Base-by-base conservation (phyloP, 2,113 vertebrate species). In the Cyprinodon tularosa region DNA sequence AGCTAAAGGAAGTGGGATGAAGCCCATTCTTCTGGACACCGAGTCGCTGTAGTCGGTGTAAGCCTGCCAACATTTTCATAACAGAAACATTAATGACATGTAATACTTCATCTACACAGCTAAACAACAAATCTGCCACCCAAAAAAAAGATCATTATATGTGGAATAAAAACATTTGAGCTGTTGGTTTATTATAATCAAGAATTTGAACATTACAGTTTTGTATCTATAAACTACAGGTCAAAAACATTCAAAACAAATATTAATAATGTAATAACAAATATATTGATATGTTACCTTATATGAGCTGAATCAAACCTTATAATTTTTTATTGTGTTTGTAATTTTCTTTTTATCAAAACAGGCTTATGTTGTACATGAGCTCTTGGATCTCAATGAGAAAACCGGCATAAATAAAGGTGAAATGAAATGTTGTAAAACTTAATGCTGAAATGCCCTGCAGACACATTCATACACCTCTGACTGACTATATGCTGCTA, bases 41-140 rank as follows among this genome's bases (percentile, higher is more conserved):
- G 97, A 97, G 91, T 99, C 98, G 60, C 98, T 99, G 91, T 99
- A 99, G 92, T 99, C 98, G 63, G 98, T 99, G 66, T 98, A 99
- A 0, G 98, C 98, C 98, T 99, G 86, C n/a, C 74, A 68, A 87
- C 61, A 85, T 39, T 82, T 59, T 62, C 12, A 67, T 80, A 40
- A 77, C 61, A 60, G 74, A 82, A 39, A 78, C 59, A 53, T 76
- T 59, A 48, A 70, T 36, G 0, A 44, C 36, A 71, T 53, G 15
- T 4, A 84, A 57, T 36, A 70, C 22, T 75, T 14, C 65, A 65
- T 53, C 5, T 4, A 57, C 50, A n/a, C 50, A 15, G 14, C 8
- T 0, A 2, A 57, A 14, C 15, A 14, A 57, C 17, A 57, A 57
- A 57, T n/a, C 1, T 57, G 50, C 3, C 17, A 57, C 29, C 29